Percentiles rank a stretch among this genome's conserved stretches.
phyloP scores from a whole-genome alignment of 2,888 invertebrate genomes.

The Desoria tigrina region DNA sequence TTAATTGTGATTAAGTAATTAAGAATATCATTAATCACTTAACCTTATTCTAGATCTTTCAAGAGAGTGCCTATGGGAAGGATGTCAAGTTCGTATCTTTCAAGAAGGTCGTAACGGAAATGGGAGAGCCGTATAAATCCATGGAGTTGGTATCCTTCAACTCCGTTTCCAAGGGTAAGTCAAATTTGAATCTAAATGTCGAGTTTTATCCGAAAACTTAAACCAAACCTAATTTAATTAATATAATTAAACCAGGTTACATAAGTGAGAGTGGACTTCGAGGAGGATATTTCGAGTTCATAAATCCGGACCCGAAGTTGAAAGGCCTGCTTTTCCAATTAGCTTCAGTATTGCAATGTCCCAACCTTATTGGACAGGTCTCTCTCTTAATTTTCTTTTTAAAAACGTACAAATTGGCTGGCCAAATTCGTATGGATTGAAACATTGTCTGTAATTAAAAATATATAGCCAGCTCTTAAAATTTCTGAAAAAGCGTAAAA shows the following conservation, averaged over 20 bases:
- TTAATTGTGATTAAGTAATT: too few species aligned
- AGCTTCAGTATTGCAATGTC: constrained; percentile 91
- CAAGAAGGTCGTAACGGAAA: constrained; percentile 86
- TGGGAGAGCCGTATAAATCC: constrained; percentile 79
- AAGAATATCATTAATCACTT: too few species aligned
- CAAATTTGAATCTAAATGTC: too few species aligned
- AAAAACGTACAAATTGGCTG: too few species aligned
- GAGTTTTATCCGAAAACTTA: too few species aligned
- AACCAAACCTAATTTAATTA: not conserved
- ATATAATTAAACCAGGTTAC: constrained; percentile 62
- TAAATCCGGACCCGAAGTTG: constrained; percentile 83
- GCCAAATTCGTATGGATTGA: too few species aligned
- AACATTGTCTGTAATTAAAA: too few species aligned
- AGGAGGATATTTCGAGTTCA: constrained; percentile 90
- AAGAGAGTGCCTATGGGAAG: constrained; percentile 92
- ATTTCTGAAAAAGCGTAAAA: too few species aligned
- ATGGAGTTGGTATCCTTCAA: constrained; percentile 94
- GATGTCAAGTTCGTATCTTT: constrained; percentile 88
- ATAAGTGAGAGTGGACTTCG: constrained; percentile 93
- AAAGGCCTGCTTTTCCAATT: constrained; percentile 81
- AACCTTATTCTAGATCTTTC: constrained; percentile 69
- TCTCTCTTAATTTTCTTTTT: too few species aligned
- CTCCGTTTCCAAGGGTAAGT: constrained; percentile 89
- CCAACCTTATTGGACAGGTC: constrained; percentile 85
- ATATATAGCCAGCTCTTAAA: too few species aligned